Base-by-base conservation (phyloP, 2,888 invertebrate genomes). In the Allacma fusca region DNA sequence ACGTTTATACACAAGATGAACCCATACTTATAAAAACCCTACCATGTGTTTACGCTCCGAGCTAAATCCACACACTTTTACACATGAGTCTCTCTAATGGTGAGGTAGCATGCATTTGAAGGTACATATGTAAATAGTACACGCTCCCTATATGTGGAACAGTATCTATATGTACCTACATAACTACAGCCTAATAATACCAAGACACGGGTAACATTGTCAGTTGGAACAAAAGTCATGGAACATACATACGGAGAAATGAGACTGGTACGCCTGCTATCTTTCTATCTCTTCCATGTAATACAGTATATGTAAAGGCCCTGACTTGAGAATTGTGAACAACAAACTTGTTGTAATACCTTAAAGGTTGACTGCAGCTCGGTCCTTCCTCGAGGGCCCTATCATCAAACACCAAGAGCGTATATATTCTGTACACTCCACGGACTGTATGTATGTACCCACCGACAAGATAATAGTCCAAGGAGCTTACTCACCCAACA, bases 401-500 rank as follows among this genome's bases (percentile, higher is more conserved):
- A 43, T 64, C 73, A 72, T 62, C 62, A 62, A 62, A 62, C 62
- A 62, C 62, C 26, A 62, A 12, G 16, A 62, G 62, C 9, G 7
- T 23, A 23, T 21, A 34, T 50, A 50, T n/a, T 50, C 50, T n/a
- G 9, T 50, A n/a, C n/a, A n/a, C n/a, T n/a, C n/a, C n/a, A n/a
- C n/a, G n/a, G n/a, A n/a, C n/a, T 62, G 26, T 12, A 23, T 62
- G 24, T 62, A 62, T 21, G 7, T 16, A 57, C 57, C 71, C 24
- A 71, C 71, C 34, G 73, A 73, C 73, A 73, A 73, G 73, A 73
- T 73, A 64, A 73, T 73, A 64, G 29, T 64, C 40, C 40, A 76
- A 76, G 76, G 50, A 76, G 68, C 77, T 75, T 64, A 29, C 64
- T 62, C 75, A 65, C 23, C 24, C 57, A 78, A 62, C 70, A 64